These are phyloP conservation scores for Dryobota labecula DNA, from an alignment of 2,888 invertebrate species.

Conservation along the genomic window DNA sequence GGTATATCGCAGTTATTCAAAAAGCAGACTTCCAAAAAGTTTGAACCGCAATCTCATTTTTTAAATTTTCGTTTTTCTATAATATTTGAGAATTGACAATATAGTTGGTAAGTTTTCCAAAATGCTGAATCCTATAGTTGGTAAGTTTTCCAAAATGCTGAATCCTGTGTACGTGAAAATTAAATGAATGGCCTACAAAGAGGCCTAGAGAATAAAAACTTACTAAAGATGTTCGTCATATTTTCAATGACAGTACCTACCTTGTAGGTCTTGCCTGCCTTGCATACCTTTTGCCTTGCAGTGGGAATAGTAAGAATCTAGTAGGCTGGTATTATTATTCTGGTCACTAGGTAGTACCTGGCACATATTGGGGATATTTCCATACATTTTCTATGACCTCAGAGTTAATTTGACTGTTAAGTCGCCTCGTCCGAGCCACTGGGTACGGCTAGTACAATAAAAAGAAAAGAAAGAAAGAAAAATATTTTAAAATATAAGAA, in stretches of 20 bases:
- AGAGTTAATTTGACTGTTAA: not conserved
- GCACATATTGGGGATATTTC: not conserved
- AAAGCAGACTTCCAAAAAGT: no score
- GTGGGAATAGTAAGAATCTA: not conserved
- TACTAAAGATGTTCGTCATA: not conserved
- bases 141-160: slow-evolving; percentile 3
- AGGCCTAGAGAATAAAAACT: not conserved
- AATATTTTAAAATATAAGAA: no score
- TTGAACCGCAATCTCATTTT: no score
- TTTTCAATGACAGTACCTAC: not conserved
- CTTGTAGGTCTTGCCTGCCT: no score
- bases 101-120: slow-evolving; percentile 4
- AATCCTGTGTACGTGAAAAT: slow-evolving; percentile 5
- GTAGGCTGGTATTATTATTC: not conserved
- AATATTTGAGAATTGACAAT: slow-evolving; percentile 1
- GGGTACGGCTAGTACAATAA: not conserved
- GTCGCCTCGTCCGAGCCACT: not conserved
- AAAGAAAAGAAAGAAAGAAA: no score
- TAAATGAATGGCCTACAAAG: not conserved
- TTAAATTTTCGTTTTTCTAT: not conserved
- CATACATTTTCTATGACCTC: slow-evolving; percentile 14
- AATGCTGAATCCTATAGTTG: slow-evolving; percentile 9
- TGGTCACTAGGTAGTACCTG: not conserved
- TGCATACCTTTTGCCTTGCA: not conserved
- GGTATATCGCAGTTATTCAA: no score